Percentiles rank a stretch among this genome's conserved stretches.
Evolutionary conservation across 2,797 vertebrate genomes (phyloP).

Genomic region (Chelmon rostratus): DNA sequence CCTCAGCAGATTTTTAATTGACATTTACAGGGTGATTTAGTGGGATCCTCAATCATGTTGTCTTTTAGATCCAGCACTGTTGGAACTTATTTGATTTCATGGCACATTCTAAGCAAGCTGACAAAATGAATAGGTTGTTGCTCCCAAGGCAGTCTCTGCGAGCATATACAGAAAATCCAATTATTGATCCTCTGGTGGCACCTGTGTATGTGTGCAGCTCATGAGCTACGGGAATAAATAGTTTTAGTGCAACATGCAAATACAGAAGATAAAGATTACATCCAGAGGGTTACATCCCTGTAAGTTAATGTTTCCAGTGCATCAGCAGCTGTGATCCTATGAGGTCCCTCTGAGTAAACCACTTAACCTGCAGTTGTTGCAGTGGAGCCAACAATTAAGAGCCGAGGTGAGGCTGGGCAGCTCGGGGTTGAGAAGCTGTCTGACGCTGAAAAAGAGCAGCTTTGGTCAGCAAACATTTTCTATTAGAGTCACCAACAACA

Average conservation of each 20-base stretch:
- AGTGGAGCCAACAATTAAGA: neutral
- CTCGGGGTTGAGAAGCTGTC: neutral
- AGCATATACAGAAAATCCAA: conserved; percentile 41
- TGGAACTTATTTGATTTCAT: conserved; percentile 34
- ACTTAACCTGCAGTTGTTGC: conserved; percentile 21
- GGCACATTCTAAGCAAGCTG: conserved; percentile 8
- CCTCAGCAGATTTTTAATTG: neutral
- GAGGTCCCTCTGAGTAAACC: conserved; percentile 9
- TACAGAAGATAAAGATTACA: neutral
- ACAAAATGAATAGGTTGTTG: conserved; percentile 28
- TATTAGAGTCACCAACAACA: neutral
- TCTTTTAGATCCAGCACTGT: conserved; percentile 13
- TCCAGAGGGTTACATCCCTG: neutral
- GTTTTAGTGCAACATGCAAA: conserved; percentile 11
- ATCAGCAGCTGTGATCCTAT: conserved; percentile 8
- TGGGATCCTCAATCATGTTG: conserved; percentile 22
- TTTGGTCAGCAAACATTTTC: conserved; percentile 28
- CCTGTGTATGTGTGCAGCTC: conserved; percentile 5
- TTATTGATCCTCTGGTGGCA: conserved; percentile 46
- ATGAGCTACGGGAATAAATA: conserved; percentile 5
- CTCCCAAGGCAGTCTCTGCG: neutral
- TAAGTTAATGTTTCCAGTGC: conserved; percentile 10
- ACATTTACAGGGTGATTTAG: neutral
- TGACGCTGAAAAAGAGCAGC: conserved; percentile 3
- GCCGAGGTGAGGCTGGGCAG: neutral